Conservation (phyloP, 2,888 invertebrate genomes). For the Marronus borbonicus region DNA sequence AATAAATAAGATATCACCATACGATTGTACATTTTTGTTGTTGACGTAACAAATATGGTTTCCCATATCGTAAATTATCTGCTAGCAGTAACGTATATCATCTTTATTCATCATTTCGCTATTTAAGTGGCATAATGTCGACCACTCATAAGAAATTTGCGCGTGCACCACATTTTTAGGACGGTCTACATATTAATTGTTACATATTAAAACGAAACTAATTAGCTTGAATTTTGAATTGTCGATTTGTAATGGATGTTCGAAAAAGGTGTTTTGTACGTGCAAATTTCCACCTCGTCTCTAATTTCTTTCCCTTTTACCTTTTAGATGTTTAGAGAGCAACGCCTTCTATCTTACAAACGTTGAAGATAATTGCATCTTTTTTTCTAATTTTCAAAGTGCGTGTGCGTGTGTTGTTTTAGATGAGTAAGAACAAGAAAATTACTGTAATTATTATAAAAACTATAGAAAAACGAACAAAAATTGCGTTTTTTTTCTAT, state of each 20-base stretch:
- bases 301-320: conserved; percentile 23
- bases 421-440: conserved; percentile 54
- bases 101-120: background rate
- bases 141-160: background rate
- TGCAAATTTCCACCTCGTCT: conserved; percentile 29
- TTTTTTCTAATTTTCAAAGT: conserved; percentile 33
- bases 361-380: conserved; percentile 28
- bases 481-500: background rate
- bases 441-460: conserved; percentile 61
- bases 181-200: background rate
- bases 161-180: background rate
- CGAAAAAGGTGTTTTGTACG: background rate
- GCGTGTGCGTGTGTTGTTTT: conserved; percentile 52
- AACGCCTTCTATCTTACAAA: conserved; percentile 31
- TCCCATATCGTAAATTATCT: background rate
- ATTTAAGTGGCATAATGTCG: background rate
- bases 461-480: conserved; percentile 52
- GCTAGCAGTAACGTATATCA: background rate
- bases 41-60: background rate
- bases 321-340: conserved; percentile 48
- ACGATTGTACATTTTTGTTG: background rate
- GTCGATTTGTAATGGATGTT: no score
- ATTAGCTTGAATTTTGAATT: no score
- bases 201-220: no score
- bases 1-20: background rate